These are phyloP conservation scores for Spisula subtruncata DNA, from an alignment of 2,888 invertebrate genomes.

Conservation along the genomic window DNA sequence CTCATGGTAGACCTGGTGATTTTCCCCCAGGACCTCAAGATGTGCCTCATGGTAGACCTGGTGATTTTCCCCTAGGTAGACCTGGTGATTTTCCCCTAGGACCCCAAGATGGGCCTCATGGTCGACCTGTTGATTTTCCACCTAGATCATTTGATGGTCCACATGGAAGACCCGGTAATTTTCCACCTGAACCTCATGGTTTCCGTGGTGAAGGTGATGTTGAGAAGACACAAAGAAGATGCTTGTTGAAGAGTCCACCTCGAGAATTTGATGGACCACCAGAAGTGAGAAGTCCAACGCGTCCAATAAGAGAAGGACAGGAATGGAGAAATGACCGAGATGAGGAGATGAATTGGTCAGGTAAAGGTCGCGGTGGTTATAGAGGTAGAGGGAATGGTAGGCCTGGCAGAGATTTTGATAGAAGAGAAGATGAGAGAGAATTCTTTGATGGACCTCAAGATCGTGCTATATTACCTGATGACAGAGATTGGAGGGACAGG, in stretches of 20 bases:
- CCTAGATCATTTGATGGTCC: not conserved
- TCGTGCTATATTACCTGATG: not conserved
- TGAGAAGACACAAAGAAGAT: constrained; percentile 13
- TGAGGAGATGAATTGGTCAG: constrained; percentile 1
- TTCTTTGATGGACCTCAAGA: constrained; percentile 39
- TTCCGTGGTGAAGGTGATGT: not conserved
- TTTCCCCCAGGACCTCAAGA: not conserved
- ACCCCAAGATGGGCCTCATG: not conserved
- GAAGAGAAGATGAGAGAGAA: constrained; percentile 34
- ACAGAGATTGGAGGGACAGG: constrained; percentile 7
- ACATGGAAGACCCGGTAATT: not conserved
- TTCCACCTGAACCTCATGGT: not conserved
- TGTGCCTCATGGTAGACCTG: not conserved
- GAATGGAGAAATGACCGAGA: constrained; percentile 36
- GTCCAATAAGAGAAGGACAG: constrained; percentile 39
- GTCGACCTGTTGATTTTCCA: not conserved
- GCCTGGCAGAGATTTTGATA: constrained; percentile 18
- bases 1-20: not conserved
- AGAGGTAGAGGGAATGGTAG: constrained; percentile 15
- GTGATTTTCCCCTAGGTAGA: not conserved
- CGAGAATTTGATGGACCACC: constrained; percentile 10
- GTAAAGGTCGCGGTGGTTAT: constrained; percentile 21
- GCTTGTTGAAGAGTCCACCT: constrained; percentile 29
- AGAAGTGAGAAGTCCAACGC: constrained; percentile 30
- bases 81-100: not conserved